Evolutionary conservation across 2,113 vertebrate species (phyloP).

Genomic region (Lampris megalopsis): DNA sequence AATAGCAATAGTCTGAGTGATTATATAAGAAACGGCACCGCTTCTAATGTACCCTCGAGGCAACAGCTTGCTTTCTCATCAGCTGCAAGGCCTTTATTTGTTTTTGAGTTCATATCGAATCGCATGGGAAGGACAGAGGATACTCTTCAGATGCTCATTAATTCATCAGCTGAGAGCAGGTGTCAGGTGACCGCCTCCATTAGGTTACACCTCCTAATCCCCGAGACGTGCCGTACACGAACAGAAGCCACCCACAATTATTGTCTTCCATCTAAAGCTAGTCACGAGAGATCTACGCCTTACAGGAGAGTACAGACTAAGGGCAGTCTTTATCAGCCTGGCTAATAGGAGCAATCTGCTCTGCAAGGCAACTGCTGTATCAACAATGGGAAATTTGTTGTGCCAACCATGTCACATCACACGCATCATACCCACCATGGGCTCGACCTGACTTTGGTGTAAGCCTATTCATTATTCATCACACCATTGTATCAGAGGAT

Average conservation of each 20-base stretch:
- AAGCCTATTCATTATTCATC: no score
- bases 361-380: not conserved
- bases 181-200: slow-evolving; percentile 66
- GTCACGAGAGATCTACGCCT: not conserved
- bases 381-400: not conserved
- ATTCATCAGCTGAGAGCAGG: slow-evolving; percentile 67
- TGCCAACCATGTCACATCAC: not conserved
- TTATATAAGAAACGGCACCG: slow-evolving; percentile 27
- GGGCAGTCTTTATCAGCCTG: not conserved
- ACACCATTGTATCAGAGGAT: not conserved
- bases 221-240: slow-evolving; percentile 36
- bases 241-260: not conserved
- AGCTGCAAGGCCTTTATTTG: slow-evolving; percentile 4
- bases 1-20: not conserved
- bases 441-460: no score
- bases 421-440: no score
- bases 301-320: not conserved
- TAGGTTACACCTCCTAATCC: slow-evolving; percentile 57
- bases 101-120: slow-evolving; percentile 67
- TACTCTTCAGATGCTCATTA: slow-evolving; percentile 69
- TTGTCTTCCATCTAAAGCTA: slow-evolving; percentile 9
- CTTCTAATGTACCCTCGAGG: not conserved
- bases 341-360: not conserved
- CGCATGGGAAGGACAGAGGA: slow-evolving; percentile 67
- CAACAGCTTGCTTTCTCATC: slow-evolving; percentile 39